Base-by-base conservation (phyloP, 2,113 vertebrate species). In the Phylloscopus trochiloides region DNA sequence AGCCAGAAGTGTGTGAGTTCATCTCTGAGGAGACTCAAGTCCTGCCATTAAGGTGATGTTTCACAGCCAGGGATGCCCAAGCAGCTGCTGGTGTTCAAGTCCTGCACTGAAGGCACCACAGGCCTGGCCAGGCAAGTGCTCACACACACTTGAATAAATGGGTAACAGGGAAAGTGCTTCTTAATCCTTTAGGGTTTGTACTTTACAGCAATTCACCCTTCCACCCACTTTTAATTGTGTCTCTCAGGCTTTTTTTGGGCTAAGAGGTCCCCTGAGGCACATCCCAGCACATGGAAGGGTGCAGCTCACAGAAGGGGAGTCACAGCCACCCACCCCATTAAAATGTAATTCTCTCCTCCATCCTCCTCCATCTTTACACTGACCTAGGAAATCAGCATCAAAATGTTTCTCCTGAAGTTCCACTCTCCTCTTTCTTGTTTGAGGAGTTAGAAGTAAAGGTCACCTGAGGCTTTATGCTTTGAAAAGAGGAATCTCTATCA, bases 401-500 rank as follows among this genome's bases (percentile, higher is more conserved):
- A 32, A 29, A 57, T 91, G 32, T 28, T 85, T 62, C 40, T 88
- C 61, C 29, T 32, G 40, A 92, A 71, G 51, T 71, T 91, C 76
- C 68, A 13, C 76, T 91, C 52, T 82, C 19, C 16, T 52, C 77
- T 70, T 74, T 66, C 52, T 36, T 50, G 28, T 79, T 87, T 3
- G 1, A 76, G 57, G 47, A 87, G 42, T 72, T 79, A 52, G 29
- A 87, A 78, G 57, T 61, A 91, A 94, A 89, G 70, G 81, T 79
- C 71, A 85, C 34, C 8, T 7, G 10, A 70, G 62, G 45, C 38
- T 87, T 87, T 32, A 50, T 28, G 66, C 45, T 92, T 91, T 91
- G 87, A 87, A 87, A 90, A 48, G 45, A 80, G 34, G 48, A 91
- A 75, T 71, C 52, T 72, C 24, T 84, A 94, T 66, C 89, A 70